Evolutionary conservation across 2,797 vertebrate genomes (phyloP), one percentile per base, ranked within the genome.

Genomic region (Arctocebus calabarensis): DNA sequence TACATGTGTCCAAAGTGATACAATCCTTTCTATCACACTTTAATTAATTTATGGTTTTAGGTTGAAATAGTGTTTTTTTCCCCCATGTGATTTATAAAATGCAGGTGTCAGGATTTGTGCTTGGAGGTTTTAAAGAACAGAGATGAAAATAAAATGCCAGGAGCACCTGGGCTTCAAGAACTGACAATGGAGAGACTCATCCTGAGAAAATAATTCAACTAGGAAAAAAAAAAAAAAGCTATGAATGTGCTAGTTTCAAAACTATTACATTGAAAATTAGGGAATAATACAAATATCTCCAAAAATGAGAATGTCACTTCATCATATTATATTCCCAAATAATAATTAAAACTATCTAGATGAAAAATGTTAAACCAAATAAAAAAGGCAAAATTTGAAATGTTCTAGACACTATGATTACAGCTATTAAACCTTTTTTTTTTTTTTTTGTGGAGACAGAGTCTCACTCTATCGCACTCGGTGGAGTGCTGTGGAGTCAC

Each of bases 161-260:
- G 78, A 82, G 62, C 5, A 34, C 12, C n/a, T 57, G 55, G 73
- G 57, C 92, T 77, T 82, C 32, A 82, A 88, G 10, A 91, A 83
- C 22, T 43, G 34, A 84, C 32, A 23, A 27, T 48, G n/a, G 43
- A 84, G 94, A 78, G 43, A 48, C 74, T 59, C 17, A 81, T 34
- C 25, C 40, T 84, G 27, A 91, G 84, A 77, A 90, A 92, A 83
- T 43, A 90, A 59, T 64, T 82, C 45, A 84, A 84, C 57, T 11
- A 40, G 27, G 59, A 59, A 61, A 87, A 70, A 81, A 5, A 17
- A 40, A 73, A 88, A 59, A 13, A 88, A 59, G 32, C 23, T n/a
- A 29, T 29, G 62, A 84, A 40, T 34, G 13, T 52, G 57, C 40
- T 79, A 84, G 20, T 66, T 62, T 40, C 25, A 88, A 93, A 90